phyloP scores from a whole-genome alignment of 1,140 invertebrate species.

The Meteorus sp. region DNA sequence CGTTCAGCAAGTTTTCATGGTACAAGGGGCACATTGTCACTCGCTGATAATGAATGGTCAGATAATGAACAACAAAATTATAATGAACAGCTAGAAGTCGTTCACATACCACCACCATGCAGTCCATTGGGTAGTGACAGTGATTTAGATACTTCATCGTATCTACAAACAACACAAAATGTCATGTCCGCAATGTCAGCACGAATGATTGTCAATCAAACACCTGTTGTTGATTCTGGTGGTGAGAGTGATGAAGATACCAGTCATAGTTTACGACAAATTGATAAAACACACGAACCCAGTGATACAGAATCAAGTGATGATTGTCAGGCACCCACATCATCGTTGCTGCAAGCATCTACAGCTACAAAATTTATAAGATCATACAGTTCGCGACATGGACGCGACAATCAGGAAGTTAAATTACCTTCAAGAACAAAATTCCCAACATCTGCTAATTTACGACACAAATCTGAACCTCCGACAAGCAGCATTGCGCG shows the following conservation, averaged over 20 bases:
- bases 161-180: constrained; percentile 49
- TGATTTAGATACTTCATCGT: constrained; percentile 44
- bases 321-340: constrained; percentile 37
- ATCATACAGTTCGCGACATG: constrained; percentile 48
- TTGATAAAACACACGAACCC: constrained; percentile 34
- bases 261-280: constrained; percentile 43
- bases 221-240: constrained; percentile 39
- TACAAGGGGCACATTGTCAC: constrained; percentile 48
- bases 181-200: constrained; percentile 69
- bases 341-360: constrained; percentile 38
- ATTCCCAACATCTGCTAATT: constrained; percentile 18
- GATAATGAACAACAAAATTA: constrained; percentile 42
- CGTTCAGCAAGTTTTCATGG: constrained; percentile 63
- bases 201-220: constrained; percentile 50
- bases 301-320: constrained; percentile 47
- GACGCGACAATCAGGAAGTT: background rate
- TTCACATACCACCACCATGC: constrained; percentile 41
- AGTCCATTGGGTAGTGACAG: constrained; percentile 46
- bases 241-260: constrained; percentile 48
- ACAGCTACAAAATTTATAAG: constrained; percentile 62
- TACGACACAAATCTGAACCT: constrained; percentile 36
- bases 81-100: constrained; percentile 35
- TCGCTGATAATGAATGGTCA: constrained; percentile 45
- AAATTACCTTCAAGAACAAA: constrained; percentile 33
- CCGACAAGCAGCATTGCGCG: constrained; percentile 53